phyloP scores from a whole-genome alignment of 53 echinoderm and acorn worm species.

The Henricia sp. region DNA sequence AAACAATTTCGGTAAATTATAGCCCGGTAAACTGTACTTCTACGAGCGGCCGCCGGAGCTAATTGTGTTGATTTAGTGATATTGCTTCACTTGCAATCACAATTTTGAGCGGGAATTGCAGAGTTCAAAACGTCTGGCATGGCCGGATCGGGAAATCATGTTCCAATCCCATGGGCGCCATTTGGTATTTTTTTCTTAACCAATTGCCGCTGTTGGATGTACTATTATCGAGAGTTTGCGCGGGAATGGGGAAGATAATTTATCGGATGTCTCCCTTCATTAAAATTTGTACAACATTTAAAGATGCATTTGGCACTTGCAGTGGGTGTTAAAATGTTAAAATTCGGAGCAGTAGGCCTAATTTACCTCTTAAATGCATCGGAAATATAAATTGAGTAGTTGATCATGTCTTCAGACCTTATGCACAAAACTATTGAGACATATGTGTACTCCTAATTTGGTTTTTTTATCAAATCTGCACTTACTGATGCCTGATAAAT shows the following conservation, averaged over 20 bases:
- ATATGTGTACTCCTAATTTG: no score
- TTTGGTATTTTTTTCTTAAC: slow-evolving; percentile 17
- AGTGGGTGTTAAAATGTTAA: no score
- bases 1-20: slow-evolving; percentile 52
- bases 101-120: slow-evolving; percentile 51
- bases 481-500: no score
- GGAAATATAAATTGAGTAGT: no score
- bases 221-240: not conserved
- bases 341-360: no score
- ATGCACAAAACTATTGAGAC: no score
- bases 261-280: not conserved
- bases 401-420: no score
- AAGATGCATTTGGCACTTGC: no score
- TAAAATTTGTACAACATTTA: not conserved
- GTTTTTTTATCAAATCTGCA: no score
- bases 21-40: slow-evolving; percentile 28
- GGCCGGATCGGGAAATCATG: slow-evolving; percentile 32
- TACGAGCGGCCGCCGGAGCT: slow-evolving; percentile 9
- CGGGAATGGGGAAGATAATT: not conserved
- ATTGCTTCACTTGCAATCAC: slow-evolving; percentile 48
- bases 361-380: no score
- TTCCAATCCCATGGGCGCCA: slow-evolving; percentile 17
- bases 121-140: slow-evolving; percentile 40
- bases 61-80: slow-evolving; percentile 64
- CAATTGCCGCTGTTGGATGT: slow-evolving; percentile 6